Evolutionary conservation across 2,797 vertebrate genomes (phyloP), one percentile per base, ranked within the genome.

Genomic region (Oreortyx pictus): DNA sequence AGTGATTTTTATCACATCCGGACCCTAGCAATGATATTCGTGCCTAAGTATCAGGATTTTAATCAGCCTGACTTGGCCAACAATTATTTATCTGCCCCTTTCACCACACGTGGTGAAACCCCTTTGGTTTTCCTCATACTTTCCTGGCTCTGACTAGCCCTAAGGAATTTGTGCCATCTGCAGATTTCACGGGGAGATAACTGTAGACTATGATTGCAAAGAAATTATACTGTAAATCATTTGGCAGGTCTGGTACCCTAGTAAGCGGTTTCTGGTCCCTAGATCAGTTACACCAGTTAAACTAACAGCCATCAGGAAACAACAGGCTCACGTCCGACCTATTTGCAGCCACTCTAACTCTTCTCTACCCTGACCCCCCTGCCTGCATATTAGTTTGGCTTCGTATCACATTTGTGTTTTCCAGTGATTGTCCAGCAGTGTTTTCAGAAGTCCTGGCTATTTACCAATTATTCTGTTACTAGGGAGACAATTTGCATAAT

Each of bases 401-500:
- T 89, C 54, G 5, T 24, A 70, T 24, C 46, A 61, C 22, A 20
- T 11, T 75, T 54, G 16, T 18, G 35, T 60, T 89, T 78, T 31
- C 35, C 50, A 88, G 57, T 12, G 73, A 35, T 64, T 75, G 50
- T 12, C 43, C 52, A 80, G 15, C 43, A 80, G 19, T 29, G 10
- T 5, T 72, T 70, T 43, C 62, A 5, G 3, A 86, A 75, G 68
- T 59, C 59, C 39, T 83, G 39, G 49, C 27, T 89, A 93, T 90
- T 87, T 94, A 62, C 20, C n/a, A 57, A 37, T 46, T 86, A 61
- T 44, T 91, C 64, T 89, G 60, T 61, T 67, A 84, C 74, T 35
- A 46, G 72, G 92, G 71, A 44, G 43, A 19, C 43, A 84, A 82
- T 86, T 44, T n/a, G 24, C 61, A 11, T 56, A 80, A 79, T 8